A percentile compares a stretch with the other conserved stretches of the same genome.
Evolutionary conservation across 2,888 invertebrate species (phyloP).

Genomic region (Andrena hattorfiana): DNA sequence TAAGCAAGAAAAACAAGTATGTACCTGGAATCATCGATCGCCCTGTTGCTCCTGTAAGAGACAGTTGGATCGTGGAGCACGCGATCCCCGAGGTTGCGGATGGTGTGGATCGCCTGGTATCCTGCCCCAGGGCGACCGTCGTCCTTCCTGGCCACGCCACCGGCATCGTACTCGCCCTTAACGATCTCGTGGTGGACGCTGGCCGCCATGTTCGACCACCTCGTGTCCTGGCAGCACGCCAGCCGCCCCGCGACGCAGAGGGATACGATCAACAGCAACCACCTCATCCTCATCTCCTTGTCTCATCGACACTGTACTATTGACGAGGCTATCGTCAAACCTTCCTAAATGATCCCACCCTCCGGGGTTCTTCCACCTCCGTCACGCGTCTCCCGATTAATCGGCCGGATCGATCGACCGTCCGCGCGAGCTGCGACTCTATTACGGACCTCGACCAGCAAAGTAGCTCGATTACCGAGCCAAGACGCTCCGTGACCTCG

Average conservation of each 20-base stretch:
- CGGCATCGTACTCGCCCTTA: slow-evolving; percentile 64
- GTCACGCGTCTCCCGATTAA: slow-evolving; percentile 55
- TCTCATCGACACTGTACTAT: slow-evolving; percentile 75
- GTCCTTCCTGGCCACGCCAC: slow-evolving; percentile 23
- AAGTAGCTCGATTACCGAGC: not conserved
- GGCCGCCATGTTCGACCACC: slow-evolving; percentile 42
- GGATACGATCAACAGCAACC: slow-evolving; percentile 70
- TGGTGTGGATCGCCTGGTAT: not conserved
- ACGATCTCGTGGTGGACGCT: slow-evolving; percentile 63
- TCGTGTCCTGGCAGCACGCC: slow-evolving; percentile 60
- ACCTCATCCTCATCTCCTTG: slow-evolving; percentile 78
- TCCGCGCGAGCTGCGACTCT: not conserved
- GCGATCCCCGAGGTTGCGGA: not conserved
- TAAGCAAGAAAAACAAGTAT: not conserved
- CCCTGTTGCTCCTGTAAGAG: slow-evolving; percentile 68
- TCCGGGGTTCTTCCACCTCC: slow-evolving; percentile 48
- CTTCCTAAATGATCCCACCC: slow-evolving; percentile 58
- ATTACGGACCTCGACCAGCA: not conserved
- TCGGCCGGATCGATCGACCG: slow-evolving; percentile 41
- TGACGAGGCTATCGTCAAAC: slow-evolving; percentile 59
- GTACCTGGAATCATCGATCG: slow-evolving; percentile 74
- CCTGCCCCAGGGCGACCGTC: not conserved
- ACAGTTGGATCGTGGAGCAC: slow-evolving; percentile 3
- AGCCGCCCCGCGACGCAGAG: slow-evolving; percentile 61
- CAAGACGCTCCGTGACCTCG: not conserved